Conservation (phyloP, 2,113 vertebrate genomes). For the Tachycineta bicolor region DNA sequence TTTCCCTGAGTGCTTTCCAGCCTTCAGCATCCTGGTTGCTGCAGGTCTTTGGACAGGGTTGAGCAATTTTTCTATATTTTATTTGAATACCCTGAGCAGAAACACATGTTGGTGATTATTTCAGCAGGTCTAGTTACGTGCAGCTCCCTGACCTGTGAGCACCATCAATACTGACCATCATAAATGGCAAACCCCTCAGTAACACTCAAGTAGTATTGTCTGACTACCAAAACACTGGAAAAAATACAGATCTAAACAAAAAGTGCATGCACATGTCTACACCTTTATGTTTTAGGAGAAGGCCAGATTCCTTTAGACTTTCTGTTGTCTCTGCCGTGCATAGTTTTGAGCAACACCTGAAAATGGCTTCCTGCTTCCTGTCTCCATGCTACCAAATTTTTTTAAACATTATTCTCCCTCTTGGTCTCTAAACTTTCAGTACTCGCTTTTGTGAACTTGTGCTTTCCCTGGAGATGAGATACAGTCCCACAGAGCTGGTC, state of each 20-base stretch:
- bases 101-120: background rate
- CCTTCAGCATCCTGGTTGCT: background rate
- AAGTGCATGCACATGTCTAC: background rate
- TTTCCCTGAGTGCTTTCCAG: background rate
- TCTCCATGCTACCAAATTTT: background rate
- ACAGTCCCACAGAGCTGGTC: background rate
- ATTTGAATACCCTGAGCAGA: background rate
- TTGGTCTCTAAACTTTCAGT: background rate
- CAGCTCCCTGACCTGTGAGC: background rate
- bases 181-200: background rate
- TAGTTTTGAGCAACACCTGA: background rate
- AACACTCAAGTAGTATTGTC: background rate
- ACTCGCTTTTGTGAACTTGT: background rate
- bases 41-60: background rate
- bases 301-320: background rate
- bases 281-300: background rate
- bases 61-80: background rate
- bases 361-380: background rate
- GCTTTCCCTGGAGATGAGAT: background rate
- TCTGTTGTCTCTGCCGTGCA: background rate
- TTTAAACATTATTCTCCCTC: background rate
- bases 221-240: background rate
- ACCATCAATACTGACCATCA: accelerated
- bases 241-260: background rate
- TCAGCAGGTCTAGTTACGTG: background rate